These are phyloP conservation scores for Nothobranchius furzeri DNA, from an alignment of 2,113 vertebrate species.

Conservation along the genomic window DNA sequence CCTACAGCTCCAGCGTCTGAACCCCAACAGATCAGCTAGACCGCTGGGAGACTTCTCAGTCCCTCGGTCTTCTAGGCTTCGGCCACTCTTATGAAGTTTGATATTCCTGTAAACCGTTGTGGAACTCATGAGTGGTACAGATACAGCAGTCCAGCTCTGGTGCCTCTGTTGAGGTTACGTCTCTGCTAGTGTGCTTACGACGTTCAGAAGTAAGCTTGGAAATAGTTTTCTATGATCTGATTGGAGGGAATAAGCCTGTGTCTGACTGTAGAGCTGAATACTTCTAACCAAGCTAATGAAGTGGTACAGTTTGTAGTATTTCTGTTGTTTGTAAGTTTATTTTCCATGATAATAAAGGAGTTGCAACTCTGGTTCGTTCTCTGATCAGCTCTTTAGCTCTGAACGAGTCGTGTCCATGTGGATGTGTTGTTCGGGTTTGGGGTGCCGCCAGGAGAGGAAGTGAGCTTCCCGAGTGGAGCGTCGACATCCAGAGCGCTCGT, in stretches of 20 bases:
- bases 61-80: slow-evolving; percentile 9
- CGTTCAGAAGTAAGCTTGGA: background rate
- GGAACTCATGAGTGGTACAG: background rate
- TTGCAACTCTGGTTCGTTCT: background rate
- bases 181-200: slow-evolving; percentile 10
- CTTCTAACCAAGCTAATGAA: too few relatives aligned
- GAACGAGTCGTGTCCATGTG: slow-evolving; percentile 5
- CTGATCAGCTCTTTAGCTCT: background rate
- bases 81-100: background rate
- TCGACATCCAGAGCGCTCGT: slow-evolving; percentile 7
- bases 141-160: background rate
- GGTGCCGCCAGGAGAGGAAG: slow-evolving; percentile 11
- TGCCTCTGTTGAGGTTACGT: too few relatives aligned
- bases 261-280: background rate
- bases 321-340: slow-evolving; percentile 1
- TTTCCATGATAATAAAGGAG: slow-evolving; percentile 9
- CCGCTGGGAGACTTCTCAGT: background rate
- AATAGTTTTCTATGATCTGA: background rate
- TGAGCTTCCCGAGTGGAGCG: background rate
- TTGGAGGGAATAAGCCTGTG: background rate
- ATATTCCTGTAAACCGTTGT: slow-evolving; percentile 18
- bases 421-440: background rate
- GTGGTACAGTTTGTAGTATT: background rate
- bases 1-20: slow-evolving; percentile 4
- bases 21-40: slow-evolving; percentile 49